Conservation (phyloP, 2,113 vertebrate species). For the Chlorodrepanis virens region DNA sequence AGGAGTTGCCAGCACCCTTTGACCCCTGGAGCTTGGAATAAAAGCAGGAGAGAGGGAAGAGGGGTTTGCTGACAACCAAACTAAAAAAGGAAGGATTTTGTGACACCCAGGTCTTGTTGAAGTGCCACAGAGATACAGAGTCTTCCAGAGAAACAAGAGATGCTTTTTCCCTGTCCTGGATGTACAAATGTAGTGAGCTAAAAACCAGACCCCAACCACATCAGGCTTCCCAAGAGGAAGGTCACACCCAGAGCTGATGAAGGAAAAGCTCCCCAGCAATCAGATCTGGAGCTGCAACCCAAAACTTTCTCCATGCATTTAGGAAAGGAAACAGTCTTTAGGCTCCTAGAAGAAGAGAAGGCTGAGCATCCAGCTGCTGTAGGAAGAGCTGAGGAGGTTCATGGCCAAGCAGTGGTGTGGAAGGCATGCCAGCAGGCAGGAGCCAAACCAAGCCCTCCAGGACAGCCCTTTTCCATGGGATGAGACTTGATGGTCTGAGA, state of each 20-base stretch:
- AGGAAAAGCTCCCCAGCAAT: neutral
- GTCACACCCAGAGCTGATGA: neutral
- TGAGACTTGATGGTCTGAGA: neutral
- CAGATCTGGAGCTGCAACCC: neutral
- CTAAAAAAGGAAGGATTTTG: neutral
- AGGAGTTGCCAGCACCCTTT: neutral
- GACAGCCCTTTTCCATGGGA: neutral
- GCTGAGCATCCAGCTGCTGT: neutral
- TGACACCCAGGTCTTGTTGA: neutral
- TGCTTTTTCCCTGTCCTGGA: neutral
- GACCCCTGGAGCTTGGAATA: neutral
- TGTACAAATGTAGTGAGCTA: rapidly evolving
- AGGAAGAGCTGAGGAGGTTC: neutral
- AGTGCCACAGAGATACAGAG: neutral
- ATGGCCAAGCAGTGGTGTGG: rapidly evolving
- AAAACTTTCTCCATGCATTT: neutral
- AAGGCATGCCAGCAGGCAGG: neutral
- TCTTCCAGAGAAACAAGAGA: neutral
- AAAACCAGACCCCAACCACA: neutral
- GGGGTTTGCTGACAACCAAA: neutral
- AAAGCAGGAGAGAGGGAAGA: neutral
- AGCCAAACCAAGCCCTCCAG: neutral
- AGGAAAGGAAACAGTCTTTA: neutral
- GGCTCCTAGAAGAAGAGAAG: rapidly evolving
- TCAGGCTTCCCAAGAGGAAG: neutral